Evolutionary conservation across 2,888 invertebrate genomes (phyloP).

Genomic region (Schizotus pectinicornis): DNA sequence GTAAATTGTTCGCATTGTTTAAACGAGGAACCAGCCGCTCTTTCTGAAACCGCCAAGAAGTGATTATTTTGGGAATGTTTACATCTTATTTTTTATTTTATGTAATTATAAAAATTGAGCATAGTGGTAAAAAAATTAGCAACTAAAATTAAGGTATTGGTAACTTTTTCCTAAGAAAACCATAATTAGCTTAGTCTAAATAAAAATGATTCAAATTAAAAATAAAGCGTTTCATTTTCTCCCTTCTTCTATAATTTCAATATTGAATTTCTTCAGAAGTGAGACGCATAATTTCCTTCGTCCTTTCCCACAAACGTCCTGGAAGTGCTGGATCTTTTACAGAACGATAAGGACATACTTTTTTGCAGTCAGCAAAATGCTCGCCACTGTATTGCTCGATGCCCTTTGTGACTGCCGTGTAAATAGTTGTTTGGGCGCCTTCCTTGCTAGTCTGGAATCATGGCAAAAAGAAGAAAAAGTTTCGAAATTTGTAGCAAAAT

Average conservation of each 20-base stretch:
- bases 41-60: too few species aligned
- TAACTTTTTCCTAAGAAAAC: too few species aligned
- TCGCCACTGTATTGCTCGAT: constrained; percentile 41
- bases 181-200: too few species aligned
- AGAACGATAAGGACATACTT: constrained; percentile 1
- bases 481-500: background rate
- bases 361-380: constrained; percentile 45
- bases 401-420: constrained; percentile 42
- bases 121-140: too few species aligned
- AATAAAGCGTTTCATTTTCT: background rate
- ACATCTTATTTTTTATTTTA: too few species aligned
- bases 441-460: constrained; percentile 40
- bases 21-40: too few species aligned
- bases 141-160: too few species aligned
- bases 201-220: constrained; percentile 1
- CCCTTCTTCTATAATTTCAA: background rate
- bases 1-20: too few species aligned
- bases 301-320: constrained; percentile 20
- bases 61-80: too few species aligned
- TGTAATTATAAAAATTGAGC: too few species aligned
- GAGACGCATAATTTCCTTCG: constrained; percentile 20
- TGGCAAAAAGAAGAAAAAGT: too few species aligned
- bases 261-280: background rate
- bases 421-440: constrained; percentile 49
- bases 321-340: constrained; percentile 5